Evolutionary conservation across 1,140 invertebrate genomes (phyloP).

Genomic region (Apocrypta bakeri): DNA sequence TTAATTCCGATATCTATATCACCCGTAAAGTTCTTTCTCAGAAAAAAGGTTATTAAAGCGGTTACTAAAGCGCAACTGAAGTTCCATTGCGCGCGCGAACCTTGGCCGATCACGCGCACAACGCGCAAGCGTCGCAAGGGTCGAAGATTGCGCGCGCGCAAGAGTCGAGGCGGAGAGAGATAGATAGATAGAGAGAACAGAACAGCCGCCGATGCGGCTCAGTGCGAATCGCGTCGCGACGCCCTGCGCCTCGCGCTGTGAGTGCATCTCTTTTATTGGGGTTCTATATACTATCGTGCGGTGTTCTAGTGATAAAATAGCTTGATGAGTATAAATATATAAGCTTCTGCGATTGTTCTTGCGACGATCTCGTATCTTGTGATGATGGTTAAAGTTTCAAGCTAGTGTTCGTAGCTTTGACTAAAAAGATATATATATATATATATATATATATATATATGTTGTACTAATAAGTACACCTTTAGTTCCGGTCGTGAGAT

Average conservation of each 20-base stretch:
- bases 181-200: background rate
- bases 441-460: background rate
- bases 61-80: no score
- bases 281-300: background rate
- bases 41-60: no score
- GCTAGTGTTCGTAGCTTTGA: background rate
- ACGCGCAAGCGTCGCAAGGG: constrained; percentile 55
- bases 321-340: background rate
- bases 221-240: constrained; percentile 68
- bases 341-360: background rate
- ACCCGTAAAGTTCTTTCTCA: no score
- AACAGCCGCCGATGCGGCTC: constrained; percentile 42
- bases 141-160: constrained; percentile 54
- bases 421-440: background rate
- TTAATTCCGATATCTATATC: no score
- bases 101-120: constrained; percentile 36
- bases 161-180: constrained; percentile 52
- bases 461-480: no score
- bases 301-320: background rate
- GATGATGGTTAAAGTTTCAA: background rate
- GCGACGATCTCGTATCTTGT: background rate
- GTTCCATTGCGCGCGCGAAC: background rate
- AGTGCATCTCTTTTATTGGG: background rate
- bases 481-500: constrained; percentile 9
- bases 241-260: constrained; percentile 54